These are phyloP conservation scores for Phyllotis vaccarum DNA, from an alignment of 2,797 vertebrate genomes.

Conservation along the genomic window DNA sequence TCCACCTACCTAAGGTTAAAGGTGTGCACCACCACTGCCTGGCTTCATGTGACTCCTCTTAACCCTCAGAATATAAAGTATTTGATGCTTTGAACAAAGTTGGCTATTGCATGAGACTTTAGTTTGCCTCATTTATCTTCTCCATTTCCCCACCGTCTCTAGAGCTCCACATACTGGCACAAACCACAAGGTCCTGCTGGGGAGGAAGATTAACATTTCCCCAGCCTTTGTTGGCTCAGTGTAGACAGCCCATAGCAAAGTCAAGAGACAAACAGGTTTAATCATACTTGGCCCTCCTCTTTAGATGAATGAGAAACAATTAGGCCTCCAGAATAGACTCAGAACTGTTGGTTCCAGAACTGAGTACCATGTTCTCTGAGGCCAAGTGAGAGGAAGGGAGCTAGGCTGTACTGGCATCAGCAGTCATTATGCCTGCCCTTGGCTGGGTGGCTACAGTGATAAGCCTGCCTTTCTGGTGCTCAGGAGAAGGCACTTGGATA, in stretches of 20 bases:
- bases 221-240: not conserved
- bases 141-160: not conserved
- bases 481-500: not conserved
- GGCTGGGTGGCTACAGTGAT: too few species aligned
- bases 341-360: not conserved
- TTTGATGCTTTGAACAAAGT: not conserved
- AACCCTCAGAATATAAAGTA: not conserved
- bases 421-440: not conserved
- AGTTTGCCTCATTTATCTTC: not conserved
- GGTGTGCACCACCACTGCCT: not conserved
- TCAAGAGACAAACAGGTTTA: not conserved
- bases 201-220: not conserved
- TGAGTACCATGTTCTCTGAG: not conserved
- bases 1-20: not conserved
- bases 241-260: not conserved
- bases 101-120: not conserved
- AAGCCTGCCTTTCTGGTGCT: not conserved
- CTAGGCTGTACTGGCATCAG: not conserved
- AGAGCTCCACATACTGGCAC: too few species aligned
- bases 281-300: not conserved
- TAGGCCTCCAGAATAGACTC: not conserved
- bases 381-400: not conserved
- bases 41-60: not conserved
- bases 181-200: not conserved
- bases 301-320: not conserved